Percentiles rank a stretch among this genome's conserved stretches.
These are phyloP conservation scores for Girardinus metallicus DNA, from an alignment of 2,797 vertebrate species.

Conservation along the genomic window DNA sequence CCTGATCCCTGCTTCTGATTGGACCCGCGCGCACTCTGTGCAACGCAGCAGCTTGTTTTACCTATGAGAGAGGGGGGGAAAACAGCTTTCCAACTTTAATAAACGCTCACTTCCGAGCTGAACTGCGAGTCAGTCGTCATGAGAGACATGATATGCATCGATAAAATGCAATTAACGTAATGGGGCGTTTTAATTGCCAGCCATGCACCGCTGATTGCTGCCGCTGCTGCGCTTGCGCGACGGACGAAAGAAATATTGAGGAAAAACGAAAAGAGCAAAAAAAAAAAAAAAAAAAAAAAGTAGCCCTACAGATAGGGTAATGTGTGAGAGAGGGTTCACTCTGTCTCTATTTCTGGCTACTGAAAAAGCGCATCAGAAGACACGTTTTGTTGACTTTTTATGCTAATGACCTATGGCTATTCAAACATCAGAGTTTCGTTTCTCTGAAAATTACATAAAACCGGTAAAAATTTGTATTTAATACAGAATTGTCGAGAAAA, in stretches of 20 bases:
- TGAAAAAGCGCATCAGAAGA: neutral
- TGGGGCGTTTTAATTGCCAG: slow-evolving; percentile 70
- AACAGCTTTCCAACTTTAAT: neutral
- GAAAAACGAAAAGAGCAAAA: slow-evolving; percentile 59
- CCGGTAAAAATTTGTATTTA: neutral
- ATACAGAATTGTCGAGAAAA: neutral
- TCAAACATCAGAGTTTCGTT: neutral
- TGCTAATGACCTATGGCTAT: neutral
- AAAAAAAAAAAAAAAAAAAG: slow-evolving; percentile 36
- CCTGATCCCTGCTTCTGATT: slow-evolving; percentile 63
- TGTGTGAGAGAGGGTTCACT: slow-evolving; percentile 49
- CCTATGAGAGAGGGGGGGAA: neutral
- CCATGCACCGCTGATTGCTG: slow-evolving; percentile 66
- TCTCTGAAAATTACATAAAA: neutral
- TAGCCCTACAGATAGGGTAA: slow-evolving; percentile 35
- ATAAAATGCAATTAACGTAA: slow-evolving; percentile 39
- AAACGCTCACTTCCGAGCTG: neutral
- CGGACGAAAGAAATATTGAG: slow-evolving; percentile 37
- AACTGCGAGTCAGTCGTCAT: neutral
- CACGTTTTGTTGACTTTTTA: neutral
- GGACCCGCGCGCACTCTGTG: slow-evolving; percentile 47
- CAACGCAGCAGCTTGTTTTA: slow-evolving; percentile 26
- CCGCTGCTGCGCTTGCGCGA: slow-evolving; percentile 73
- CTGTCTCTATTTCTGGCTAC: neutral
- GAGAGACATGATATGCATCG: neutral